These are phyloP conservation scores for Rhinoraja longicauda DNA, from an alignment of 2,797 vertebrate species.

Conservation along the genomic window DNA sequence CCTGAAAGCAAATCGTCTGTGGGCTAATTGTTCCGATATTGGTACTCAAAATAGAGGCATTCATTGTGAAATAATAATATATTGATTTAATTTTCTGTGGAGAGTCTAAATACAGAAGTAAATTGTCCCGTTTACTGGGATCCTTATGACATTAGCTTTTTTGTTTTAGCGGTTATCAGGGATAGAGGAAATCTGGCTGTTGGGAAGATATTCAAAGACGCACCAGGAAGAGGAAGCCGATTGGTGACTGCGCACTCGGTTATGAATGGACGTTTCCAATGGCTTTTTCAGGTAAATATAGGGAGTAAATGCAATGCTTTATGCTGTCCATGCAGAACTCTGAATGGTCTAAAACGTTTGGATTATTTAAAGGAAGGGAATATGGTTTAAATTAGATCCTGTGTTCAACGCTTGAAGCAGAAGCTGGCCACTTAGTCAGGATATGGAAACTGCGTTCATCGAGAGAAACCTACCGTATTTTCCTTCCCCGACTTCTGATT, in stretches of 20 bases:
- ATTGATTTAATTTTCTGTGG: background rate
- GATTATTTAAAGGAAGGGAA: background rate
- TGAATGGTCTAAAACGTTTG: background rate
- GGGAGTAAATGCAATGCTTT: background rate
- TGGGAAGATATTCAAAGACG: background rate
- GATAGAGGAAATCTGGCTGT: background rate
- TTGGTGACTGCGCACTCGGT: background rate
- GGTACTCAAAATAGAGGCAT: background rate
- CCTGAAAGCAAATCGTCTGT: background rate
- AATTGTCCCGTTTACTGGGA: background rate
- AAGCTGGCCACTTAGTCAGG: background rate
- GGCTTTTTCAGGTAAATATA: slow-evolving; percentile 19
- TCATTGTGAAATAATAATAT: too few relatives aligned
- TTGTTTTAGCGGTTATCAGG: background rate
- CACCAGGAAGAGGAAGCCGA: background rate
- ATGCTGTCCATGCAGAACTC: background rate
- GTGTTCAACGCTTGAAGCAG: too few relatives aligned
- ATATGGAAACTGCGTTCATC: background rate
- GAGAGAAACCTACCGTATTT: background rate
- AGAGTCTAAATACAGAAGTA: background rate
- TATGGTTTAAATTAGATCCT: background rate
- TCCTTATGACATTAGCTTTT: background rate
- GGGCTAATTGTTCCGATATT: background rate
- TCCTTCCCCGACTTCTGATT: background rate
- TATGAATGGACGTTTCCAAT: background rate